Conservation (phyloP, 2,888 invertebrate species). For the Tinea semifulvella region DNA sequence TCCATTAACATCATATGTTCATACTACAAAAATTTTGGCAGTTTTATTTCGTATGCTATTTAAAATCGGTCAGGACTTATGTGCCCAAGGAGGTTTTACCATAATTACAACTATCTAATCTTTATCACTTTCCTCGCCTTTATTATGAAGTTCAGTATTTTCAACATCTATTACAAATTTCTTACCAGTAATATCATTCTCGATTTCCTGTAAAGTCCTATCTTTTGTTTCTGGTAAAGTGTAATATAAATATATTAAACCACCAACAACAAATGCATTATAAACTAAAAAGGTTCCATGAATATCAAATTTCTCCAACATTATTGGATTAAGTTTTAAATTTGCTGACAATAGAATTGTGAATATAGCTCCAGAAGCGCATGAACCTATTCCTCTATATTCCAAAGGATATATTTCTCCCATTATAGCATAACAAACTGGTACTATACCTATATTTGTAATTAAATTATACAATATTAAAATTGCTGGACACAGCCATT, state of each 20-base stretch:
- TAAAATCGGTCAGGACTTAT: no score
- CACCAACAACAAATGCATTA: conserved; percentile 25
- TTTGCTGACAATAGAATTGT: conserved; percentile 27
- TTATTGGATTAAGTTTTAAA: conserved; percentile 32
- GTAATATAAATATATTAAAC: conserved; percentile 25
- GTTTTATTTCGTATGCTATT: no score
- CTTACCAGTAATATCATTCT: conserved; percentile 20
- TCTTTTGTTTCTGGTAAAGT: conserved; percentile 33
- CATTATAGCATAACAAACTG: conserved; percentile 37
- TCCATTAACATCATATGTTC: no score
- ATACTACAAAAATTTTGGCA: no score
- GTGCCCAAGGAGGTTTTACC: no score
- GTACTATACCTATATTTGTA: conserved; percentile 15
- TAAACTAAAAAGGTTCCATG: conserved; percentile 41
- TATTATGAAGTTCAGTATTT: not conserved
- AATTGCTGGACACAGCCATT: conserved; percentile 6
- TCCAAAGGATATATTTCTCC: conserved; percentile 44
- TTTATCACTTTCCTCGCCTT: not conserved
- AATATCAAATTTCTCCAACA: conserved; percentile 29
- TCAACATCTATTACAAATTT: not conserved
- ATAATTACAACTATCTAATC: not conserved
- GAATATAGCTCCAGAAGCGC: conserved; percentile 28
- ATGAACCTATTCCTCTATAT: conserved; percentile 34
- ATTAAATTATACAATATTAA: conserved; percentile 1
- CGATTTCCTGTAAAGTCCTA: conserved; percentile 32